Base-by-base conservation (phyloP, 2,888 invertebrate genomes). In the Boloria euphrosyne region DNA sequence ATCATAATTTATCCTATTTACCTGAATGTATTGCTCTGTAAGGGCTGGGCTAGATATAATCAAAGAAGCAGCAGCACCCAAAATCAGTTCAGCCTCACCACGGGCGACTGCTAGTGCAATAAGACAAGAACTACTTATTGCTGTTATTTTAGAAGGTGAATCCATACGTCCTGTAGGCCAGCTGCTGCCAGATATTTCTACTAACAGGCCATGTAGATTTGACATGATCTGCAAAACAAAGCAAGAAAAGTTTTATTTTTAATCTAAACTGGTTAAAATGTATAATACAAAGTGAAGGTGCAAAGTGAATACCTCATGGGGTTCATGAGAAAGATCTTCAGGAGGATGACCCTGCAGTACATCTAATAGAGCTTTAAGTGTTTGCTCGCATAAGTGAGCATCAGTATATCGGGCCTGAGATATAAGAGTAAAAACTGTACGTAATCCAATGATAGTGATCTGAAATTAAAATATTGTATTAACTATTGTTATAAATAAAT, bases 51-150 rank as follows among this genome's bases (percentile, higher is more conserved):
- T 95, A 62, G 97, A 96, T 96, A 98, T 98, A 52, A 98, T 93
- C 71, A 98, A 93, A 31, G 97, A 96, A 4, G 97, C 95, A 47
- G 97, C 94, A 5, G 98, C 97, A 76, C 96, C 95, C 6, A 99
- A 93, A 76, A 97, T 95, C 79, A 97, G 96, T 68, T 98, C 98
- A 13, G 98, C 97, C 83, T 98, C 97, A 4, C 99, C 99, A 64
- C 97, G 93, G 1, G 98, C 98, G 57, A 99, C 97, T 14, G 98
- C 97, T 68, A 99, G 92, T 63, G 98, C 97, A 62, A 99, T 93
- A 10, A 99, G 93, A 75, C 98, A 98, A 1, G 99, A 96, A 82
- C 98, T 97, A 60, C 98, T 97, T 67, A 98, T 94, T 4, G 97
- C 95, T 18, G 97, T 97, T 76, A 98, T 93, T 74, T 94, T 94